Evolutionary conservation across 2,797 vertebrate species (phyloP), one percentile per base, ranked within the genome.

Genomic region (Diceros bicornis): DNA sequence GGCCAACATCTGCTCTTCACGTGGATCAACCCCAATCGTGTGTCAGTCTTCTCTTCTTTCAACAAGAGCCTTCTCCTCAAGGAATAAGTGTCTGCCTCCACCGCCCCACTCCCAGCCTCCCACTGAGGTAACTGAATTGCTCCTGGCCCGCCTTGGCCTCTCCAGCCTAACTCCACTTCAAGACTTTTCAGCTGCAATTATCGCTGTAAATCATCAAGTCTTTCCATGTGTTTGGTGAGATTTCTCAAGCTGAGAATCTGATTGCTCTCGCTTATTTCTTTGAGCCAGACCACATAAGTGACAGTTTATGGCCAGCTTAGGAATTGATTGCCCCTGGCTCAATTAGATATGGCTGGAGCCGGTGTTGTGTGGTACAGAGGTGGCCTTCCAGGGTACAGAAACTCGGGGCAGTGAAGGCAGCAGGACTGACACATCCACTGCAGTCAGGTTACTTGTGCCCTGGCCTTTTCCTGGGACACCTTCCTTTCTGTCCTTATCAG

Each of bases 261-360:
- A 44, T 87, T 27, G n/a, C 21, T 92, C 72, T 37, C 50, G 13
- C 55, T 85, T 78, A 34, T 37, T 69, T 41, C 81, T 47, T 92
- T 44, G 27, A 47, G 61, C 8, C 0, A 13, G 25, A 75, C 68
- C 25, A 86, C 14, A 2, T 1, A 32, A 32, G 44, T 84, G 44
- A 23, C 5, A 75, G 16, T 12, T 27, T 52, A 25, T 72, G 50
- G 20, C 21, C n/a, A 66, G 25, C 20, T 72, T 71, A 52, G 59
- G 29, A 47, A n/a, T 25, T 55, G 29, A 3, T 57, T 89, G 11
- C 6, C 23, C 21, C 18, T 79, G 34, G 11, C 57, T 79, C n/a
- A 4, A 1, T 71, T 37, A 21, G 16, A 72, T 13, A 6, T 44
- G n/a, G 32, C 6, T 75, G 6, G 4, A 84, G 29, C n/a, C 0